These are phyloP conservation scores for Macroteleia sp. DNA, from an alignment of 2,888 invertebrate genomes.

Conservation along the genomic window DNA sequence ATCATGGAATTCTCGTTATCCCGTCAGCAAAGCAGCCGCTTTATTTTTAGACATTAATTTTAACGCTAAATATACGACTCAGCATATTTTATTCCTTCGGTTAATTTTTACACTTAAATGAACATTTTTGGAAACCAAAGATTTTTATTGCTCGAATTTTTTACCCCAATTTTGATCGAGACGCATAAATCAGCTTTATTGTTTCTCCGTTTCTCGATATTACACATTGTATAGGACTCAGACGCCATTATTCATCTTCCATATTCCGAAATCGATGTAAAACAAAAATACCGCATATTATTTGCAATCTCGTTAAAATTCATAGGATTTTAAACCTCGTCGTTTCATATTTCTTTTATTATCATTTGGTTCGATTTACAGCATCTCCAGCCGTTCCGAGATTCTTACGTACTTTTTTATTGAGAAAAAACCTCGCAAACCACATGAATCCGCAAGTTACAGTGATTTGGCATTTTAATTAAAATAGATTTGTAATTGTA, in stretches of 20 bases:
- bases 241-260: constrained; percentile 57
- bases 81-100: constrained; percentile 12
- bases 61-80: constrained; percentile 44
- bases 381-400: constrained; percentile 29
- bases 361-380: constrained; percentile 42
- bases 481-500: no score
- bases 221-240: constrained; percentile 51
- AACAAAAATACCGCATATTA: constrained; percentile 46
- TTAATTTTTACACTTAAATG: constrained; percentile 40
- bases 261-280: constrained; percentile 49
- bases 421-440: background rate
- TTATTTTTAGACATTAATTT: constrained; percentile 58
- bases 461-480: no score
- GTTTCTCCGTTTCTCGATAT: constrained; percentile 45
- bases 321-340: constrained; percentile 78
- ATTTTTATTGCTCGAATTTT: constrained; percentile 30
- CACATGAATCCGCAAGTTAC: no score
- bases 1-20: constrained; percentile 63
- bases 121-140: background rate
- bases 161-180: constrained; percentile 57
- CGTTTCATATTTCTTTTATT: constrained; percentile 35
- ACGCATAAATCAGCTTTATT: constrained; percentile 64
- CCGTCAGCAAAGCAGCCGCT: constrained; percentile 42
- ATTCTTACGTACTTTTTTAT: background rate
- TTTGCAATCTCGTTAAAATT: constrained; percentile 58